Percentiles rank a stretch among this genome's conserved stretches.
Conservation (phyloP, 2,113 vertebrate species). For the Takifugu flavidus region DNA sequence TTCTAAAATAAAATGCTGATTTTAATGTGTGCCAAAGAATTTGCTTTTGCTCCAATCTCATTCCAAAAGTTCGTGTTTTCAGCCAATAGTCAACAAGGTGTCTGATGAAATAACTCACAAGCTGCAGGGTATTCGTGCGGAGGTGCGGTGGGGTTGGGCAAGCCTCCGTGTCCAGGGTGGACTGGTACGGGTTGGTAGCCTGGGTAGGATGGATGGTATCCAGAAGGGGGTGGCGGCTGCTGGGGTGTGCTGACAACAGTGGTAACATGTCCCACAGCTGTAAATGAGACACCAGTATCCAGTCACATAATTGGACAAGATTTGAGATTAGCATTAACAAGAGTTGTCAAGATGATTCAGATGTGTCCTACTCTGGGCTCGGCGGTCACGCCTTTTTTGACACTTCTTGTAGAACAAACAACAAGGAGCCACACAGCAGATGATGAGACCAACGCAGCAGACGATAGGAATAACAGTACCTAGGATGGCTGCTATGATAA, state of each 20-base stretch:
- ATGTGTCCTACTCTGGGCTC: constrained; percentile 12
- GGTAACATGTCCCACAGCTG: constrained; percentile 62
- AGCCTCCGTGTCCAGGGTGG: constrained; percentile 56
- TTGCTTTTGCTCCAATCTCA: too few relatives aligned
- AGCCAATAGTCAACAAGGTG: neutral
- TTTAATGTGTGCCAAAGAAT: neutral
- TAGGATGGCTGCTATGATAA: constrained; percentile 3
- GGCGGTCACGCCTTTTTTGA: neutral
- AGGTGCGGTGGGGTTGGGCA: constrained; percentile 62
- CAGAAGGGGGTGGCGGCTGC: constrained; percentile 29
- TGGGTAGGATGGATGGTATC: constrained; percentile 49
- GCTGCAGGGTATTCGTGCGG: constrained; percentile 79
- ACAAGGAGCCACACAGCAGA: constrained; percentile 48
- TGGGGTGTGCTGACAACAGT: constrained; percentile 61
- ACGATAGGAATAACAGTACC: neutral
- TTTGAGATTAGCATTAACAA: neutral
- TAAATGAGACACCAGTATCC: constrained; percentile 13
- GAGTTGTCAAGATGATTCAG: neutral
- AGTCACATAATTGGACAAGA: too few relatives aligned
- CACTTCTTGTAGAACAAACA: constrained; percentile 41
- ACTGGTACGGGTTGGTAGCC: constrained; percentile 76
- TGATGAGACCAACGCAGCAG: constrained; percentile 19
- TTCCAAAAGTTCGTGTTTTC: neutral
- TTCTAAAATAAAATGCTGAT: neutral
- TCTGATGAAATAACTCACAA: constrained; percentile 40